Evolutionary conservation across 1,140 invertebrate species (phyloP).

Genomic region (Lutraria rhynchaena): DNA sequence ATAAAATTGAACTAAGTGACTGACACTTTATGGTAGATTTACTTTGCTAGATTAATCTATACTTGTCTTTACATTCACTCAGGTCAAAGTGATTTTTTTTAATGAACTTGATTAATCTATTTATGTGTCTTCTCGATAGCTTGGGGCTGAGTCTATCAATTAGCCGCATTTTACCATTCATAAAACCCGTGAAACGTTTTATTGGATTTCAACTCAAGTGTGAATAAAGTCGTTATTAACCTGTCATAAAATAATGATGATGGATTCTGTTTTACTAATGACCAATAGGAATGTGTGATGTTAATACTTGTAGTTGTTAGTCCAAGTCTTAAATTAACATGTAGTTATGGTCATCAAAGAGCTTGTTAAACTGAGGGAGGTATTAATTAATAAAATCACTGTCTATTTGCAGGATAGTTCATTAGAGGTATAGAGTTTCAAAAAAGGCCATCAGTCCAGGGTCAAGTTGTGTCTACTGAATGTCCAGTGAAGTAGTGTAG

Average conservation of each 20-base stretch:
- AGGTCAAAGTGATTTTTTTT: too few species aligned
- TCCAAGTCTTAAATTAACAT: slow-evolving; percentile 6
- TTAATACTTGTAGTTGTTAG: slow-evolving; percentile 22
- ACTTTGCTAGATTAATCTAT: too few species aligned
- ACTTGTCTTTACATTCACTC: too few species aligned
- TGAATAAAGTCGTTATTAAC: slow-evolving; percentile 16
- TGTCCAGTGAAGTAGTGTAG: too few species aligned
- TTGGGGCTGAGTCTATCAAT: too few species aligned
- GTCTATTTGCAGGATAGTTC: slow-evolving; percentile 25
- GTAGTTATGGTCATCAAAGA: background rate
- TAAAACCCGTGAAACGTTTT: background rate
- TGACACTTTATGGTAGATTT: too few species aligned
- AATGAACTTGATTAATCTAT: too few species aligned
- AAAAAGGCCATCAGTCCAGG: slow-evolving; percentile 8
- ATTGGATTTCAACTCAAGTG: slow-evolving; percentile 24
- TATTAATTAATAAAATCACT: slow-evolving; percentile 32
- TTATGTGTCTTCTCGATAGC: too few species aligned
- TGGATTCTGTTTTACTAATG: slow-evolving; percentile 26
- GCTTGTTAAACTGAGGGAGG: slow-evolving; percentile 9
- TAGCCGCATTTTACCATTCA: too few species aligned
- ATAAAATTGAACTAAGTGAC: too few species aligned
- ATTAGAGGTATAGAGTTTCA: slow-evolving; percentile 17
- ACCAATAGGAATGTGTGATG: background rate
- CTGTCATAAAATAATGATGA: slow-evolving; percentile 41
- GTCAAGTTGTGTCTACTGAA: background rate